Evolutionary conservation across 1,140 invertebrate species (phyloP), one percentile per base, ranked within the genome.

Genomic region (Tribolium castaneum): DNA sequence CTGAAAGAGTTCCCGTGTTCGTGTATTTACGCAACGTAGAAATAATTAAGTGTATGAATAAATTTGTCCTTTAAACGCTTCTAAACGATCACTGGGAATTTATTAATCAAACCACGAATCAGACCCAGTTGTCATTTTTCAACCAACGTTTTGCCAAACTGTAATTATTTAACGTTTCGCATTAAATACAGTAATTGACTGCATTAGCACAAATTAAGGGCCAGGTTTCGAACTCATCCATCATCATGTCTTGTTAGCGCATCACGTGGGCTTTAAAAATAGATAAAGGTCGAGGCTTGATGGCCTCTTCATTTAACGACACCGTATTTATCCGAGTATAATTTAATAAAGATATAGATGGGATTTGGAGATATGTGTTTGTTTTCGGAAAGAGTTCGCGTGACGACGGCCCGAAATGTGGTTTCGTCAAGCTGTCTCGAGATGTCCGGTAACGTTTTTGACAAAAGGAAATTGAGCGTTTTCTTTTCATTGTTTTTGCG

Each of bases 171-270:
- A 35, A 34, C 59, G 59, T 66, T 66, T 35, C 59, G 34, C 59
- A 66, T 35, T 35, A 35, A 66, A 66, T 35, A 66, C 13, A 66
- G 25, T 66, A 66, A 66, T 66, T 13, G 25, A 35, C 59, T 35
- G 13, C 59, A 66, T 66, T 66, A 39, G 12, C 59, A 66, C 59
- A 66, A 66, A 66, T 66, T 66, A 66, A 66, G 59, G 59, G 59
- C 59, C 59, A 66, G 30, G 9, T 30, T 66, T 30, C 9, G 62
- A 78, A 51, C 19, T 62, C 76, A 78, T 78, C 34, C 70, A 78
- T 78, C 76, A 78, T 78, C 13, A 13, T 78, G 76, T 78, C 76
- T 78, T 74, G 76, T 78, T 78, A 78, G 76, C 76, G 35, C 70
- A 72, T 78, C 76, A 78, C 70, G 56, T 78, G 51, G 56, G 49